These are phyloP conservation scores for Noctilio leporinus DNA, from an alignment of 2,113 vertebrate genomes.

Conservation along the genomic window DNA sequence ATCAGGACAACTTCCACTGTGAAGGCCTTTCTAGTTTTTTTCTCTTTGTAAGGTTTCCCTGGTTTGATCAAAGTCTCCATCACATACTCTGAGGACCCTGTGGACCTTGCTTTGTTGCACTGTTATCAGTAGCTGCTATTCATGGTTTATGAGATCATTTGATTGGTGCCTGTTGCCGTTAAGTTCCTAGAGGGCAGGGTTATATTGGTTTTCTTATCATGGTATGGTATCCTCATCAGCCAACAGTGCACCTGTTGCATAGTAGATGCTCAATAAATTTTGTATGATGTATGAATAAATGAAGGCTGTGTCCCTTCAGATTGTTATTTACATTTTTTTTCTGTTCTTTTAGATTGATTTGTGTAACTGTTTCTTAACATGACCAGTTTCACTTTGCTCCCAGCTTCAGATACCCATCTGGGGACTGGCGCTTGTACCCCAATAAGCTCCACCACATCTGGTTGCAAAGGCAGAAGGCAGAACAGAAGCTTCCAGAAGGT, in stretches of 20 bases:
- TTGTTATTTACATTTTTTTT: background rate
- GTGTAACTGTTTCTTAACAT: constrained; percentile 9
- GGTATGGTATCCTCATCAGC: background rate
- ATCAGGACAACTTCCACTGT: background rate
- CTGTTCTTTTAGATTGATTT: constrained; percentile 11
- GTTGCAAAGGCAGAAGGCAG: background rate
- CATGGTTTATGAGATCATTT: background rate
- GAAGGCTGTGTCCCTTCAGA: background rate
- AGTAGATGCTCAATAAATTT: background rate
- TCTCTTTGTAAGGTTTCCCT: background rate
- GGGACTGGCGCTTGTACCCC: background rate
- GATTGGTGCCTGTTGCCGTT: background rate
- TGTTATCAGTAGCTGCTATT: background rate
- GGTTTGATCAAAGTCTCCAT: background rate
- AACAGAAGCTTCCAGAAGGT: background rate
- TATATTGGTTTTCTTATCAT: background rate
- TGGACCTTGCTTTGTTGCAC: background rate
- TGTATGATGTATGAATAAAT: background rate
- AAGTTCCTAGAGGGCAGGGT: background rate
- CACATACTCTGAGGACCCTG: rapidly evolving
- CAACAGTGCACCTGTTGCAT: background rate
- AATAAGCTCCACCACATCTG: background rate
- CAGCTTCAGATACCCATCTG: background rate
- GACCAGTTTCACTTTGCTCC: background rate
- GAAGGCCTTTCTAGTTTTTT: background rate